phyloP scores from a whole-genome alignment of 2,888 invertebrate genomes.

The Rhaphigaster nebulosa region DNA sequence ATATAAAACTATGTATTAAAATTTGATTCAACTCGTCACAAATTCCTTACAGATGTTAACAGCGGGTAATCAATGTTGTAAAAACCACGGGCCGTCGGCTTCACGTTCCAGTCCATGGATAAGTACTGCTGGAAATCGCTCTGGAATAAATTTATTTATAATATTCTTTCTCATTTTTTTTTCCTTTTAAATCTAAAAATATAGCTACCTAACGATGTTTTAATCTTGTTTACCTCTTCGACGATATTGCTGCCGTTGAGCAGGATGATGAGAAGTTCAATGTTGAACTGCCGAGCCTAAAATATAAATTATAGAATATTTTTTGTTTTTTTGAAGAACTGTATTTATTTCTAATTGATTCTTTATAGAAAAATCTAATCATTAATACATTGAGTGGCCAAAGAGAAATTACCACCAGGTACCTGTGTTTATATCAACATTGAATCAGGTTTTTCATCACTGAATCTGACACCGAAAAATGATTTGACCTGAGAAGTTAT shows the following conservation, averaged over 20 bases:
- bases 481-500: no score
- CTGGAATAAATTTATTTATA: background rate
- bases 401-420: no score
- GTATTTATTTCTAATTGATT: no score
- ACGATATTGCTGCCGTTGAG: background rate
- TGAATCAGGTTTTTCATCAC: no score
- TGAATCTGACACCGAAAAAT: no score
- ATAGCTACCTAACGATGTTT: background rate
- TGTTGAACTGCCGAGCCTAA: constrained; percentile 1
- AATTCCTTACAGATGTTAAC: constrained; percentile 4
- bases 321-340: no score
- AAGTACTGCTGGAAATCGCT: background rate
- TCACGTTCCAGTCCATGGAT: background rate
- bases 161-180: background rate
- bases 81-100: background rate
- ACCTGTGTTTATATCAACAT: no score
- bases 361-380: no score
- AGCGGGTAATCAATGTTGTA: background rate
- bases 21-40: background rate
- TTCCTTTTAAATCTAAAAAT: background rate
- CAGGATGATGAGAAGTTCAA: constrained; percentile 40
- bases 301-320: background rate
- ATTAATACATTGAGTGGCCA: no score
- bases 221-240: background rate
- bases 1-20: background rate